Base-by-base conservation (phyloP, 1,140 invertebrate species). In the Planococcus citri region DNA sequence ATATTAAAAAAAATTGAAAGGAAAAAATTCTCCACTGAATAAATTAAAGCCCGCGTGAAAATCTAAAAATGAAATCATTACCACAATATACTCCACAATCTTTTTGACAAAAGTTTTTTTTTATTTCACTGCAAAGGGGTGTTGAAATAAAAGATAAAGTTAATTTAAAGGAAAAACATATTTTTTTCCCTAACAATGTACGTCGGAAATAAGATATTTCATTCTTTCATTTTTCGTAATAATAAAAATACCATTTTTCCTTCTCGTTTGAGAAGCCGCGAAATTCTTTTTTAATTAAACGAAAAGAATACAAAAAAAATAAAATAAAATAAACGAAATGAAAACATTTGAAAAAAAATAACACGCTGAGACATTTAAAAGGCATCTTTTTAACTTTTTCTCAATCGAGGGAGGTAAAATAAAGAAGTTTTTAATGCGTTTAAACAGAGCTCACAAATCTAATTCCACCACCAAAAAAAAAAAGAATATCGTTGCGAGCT, bases 231-330 rank as follows among this genome's bases (percentile, higher is more conserved):
- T 25, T 64, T 64, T 27, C 60, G 60, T 64, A 64, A 64, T 27
- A 64, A 64, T 64, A 64, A 64, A 64, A 64, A 64, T 27, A 64
- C 22, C 60, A 64, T 22, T 64, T 64, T 64, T 64, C 25, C 60
- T 64, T 27, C 60, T 27, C 25, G 21, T 64, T 64, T 25, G 60
- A 24, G 60, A 64, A 64, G 60, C 60, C 60, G 60, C 25, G 60
- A 64, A 64, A 64, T 64, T 64, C 60, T 64, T 64, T 64, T 64
- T 64, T 64, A 64, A 64, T 64, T 64, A 64, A 64, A 64, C 60
- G 60, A 64, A 25, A 64, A 64, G 20, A 24, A 64, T 58, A 27
- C 22, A 64, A 6, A 64, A 4, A 4, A 64, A 9, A 25, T 22
- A 24, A 25, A 27, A 64, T 24, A 9, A 25, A 64, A 64, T 24